Evolutionary conservation across 2,797 vertebrate species (phyloP), one percentile per base, ranked within the genome.

Genomic region (Forpus xanthops): DNA sequence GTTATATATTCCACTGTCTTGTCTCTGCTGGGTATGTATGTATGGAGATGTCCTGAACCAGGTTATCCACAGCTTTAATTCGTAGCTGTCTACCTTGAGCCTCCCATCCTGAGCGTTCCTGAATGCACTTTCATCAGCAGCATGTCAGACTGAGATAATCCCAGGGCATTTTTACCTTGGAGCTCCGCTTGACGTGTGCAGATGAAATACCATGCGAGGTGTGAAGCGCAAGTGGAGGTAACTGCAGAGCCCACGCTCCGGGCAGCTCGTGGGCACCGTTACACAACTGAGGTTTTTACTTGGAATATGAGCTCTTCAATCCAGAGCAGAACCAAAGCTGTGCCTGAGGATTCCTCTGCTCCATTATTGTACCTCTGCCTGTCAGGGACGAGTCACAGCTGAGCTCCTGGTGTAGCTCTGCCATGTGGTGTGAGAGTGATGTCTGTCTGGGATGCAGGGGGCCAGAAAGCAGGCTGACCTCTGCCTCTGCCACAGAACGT

Each of bases 221-320:
- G 89, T 86, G 91, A 87, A 82, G 52, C 33, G 33, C 0, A 30
- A 65, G 39, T 18, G 80, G 93, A 89, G 95, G 94, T 95, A 76
- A 95, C 41, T 0, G 52, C 80, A 41, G 83, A 94, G 74, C 92
- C 95, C 88, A 95, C 65, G 35, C 81, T 60, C 67, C 33, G 33
- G 56, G 55, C 5, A 9, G 56, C 64, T 90, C 71, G 45, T 86
- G 77, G 88, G 87, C 83, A 86, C 80, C 64, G 47, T 96, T 95
- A 93, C 2, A 21, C 89, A 96, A 95, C 71, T 73, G 90, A 16
- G 85, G 88, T 91, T 96, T 86, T 85, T 55, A 92, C 77, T 93
- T 87, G 12, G 49, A 83, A 52, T 64, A 44, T 64, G 68, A 81
- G 71, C 52, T 91, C 64, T 84, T 73, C 65, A 79, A 84, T 82